Evolutionary conservation across 2,888 invertebrate genomes (phyloP).

Genomic region (Teleogryllus oceanicus): DNA sequence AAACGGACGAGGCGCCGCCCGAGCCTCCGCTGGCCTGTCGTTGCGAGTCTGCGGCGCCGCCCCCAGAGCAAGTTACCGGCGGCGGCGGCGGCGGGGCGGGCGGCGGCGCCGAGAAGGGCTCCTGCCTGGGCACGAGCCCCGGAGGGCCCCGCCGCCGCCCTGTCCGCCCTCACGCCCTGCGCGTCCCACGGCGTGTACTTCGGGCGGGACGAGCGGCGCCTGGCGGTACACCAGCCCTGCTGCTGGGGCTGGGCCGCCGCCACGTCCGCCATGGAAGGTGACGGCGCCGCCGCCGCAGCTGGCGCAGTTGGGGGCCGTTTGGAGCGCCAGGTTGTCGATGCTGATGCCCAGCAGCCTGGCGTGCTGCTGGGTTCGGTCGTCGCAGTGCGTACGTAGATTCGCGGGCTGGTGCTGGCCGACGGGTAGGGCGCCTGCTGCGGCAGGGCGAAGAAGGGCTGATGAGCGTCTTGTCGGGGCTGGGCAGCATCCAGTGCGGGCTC

Average conservation of each 20-base stretch:
- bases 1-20: conserved; percentile 37
- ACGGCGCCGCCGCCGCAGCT: conserved; percentile 47
- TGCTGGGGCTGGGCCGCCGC: conserved; percentile 49
- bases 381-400: conserved; percentile 30
- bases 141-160: conserved; percentile 53
- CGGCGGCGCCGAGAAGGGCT: conserved; percentile 52
- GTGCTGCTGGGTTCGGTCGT: too few relatives aligned
- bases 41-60: conserved; percentile 45
- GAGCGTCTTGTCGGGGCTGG: too few relatives aligned
- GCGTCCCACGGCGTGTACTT: conserved; percentile 68
- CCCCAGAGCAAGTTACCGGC: conserved; percentile 44
- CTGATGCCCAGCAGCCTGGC: too few relatives aligned
- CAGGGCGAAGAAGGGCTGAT: conserved; percentile 60
- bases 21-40: conserved; percentile 42
- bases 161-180: conserved; percentile 50
- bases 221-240: conserved; percentile 55
- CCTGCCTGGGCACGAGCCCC: conserved; percentile 67
- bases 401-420: conserved; percentile 46
- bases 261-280: conserved; percentile 44
- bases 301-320: conserved; percentile 62
- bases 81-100: conserved; percentile 42
- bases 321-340: conserved; percentile 58
- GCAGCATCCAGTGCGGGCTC: conserved; percentile 68
- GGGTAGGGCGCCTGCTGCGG: conserved; percentile 51
- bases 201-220: conserved; percentile 47